Conservation (phyloP, 2,797 vertebrate genomes). For the Siniperca scherzeri region DNA sequence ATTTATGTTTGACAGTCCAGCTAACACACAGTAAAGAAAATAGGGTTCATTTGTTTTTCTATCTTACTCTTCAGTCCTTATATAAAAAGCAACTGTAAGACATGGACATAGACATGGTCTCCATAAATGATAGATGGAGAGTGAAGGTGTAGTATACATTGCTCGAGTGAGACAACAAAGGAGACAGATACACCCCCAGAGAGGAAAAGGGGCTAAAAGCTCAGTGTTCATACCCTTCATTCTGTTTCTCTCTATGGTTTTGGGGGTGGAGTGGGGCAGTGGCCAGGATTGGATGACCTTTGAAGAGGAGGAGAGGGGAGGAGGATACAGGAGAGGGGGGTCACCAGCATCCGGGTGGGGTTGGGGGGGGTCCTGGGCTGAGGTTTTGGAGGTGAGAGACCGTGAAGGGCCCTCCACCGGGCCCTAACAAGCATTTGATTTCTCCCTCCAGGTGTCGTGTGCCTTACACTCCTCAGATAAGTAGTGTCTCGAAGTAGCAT, state of each 20-base stretch:
- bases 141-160: constrained; percentile 40
- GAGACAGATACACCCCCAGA: constrained; percentile 61
- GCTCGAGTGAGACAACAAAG: constrained; percentile 64
- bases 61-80: neutral
- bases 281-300: constrained; percentile 78
- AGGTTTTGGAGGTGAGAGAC: constrained; percentile 85
- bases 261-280: constrained; percentile 38
- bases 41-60: neutral
- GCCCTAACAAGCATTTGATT: constrained; percentile 81
- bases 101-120: neutral
- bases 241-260: constrained; percentile 24
- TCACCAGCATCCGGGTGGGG: constrained; percentile 58
- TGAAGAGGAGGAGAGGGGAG: constrained; percentile 59
- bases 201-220: constrained; percentile 68
- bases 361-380: constrained; percentile 44
- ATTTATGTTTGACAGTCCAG: neutral
- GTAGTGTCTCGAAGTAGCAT: constrained; percentile 56
- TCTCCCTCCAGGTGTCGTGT: constrained; percentile 78
- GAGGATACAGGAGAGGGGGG: constrained; percentile 21
- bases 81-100: neutral
- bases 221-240: constrained; percentile 39
- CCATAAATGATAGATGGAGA: constrained; percentile 41
- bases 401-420: constrained; percentile 81
- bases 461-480: constrained; percentile 60
- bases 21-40: neutral